These are phyloP conservation scores for Elegia similella DNA, from an alignment of 2,888 invertebrate species.

Conservation along the genomic window DNA sequence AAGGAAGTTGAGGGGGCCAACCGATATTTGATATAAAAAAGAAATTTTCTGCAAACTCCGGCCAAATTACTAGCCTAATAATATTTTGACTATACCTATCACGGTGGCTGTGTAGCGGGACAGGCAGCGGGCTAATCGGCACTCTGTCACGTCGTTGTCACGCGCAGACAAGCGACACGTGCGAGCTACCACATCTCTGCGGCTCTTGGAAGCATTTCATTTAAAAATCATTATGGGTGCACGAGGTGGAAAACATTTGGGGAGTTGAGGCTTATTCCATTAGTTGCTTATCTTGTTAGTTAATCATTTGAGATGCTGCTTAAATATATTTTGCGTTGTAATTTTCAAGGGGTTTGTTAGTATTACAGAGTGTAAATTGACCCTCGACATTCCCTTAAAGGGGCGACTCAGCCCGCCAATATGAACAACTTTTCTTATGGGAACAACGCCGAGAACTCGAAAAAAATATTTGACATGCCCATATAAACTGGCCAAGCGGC, in stretches of 20 bases:
- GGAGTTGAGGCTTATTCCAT: slow-evolving; percentile 17
- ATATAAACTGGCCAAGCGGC: too few species aligned
- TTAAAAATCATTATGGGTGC: slow-evolving; percentile 7
- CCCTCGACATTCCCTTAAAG: too few species aligned
- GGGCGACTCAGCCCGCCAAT: too few species aligned
- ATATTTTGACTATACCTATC: not conserved
- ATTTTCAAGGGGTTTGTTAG: too few species aligned
- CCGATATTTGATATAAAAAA: not conserved
- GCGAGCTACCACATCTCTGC: slow-evolving; percentile 2
- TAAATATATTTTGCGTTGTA: too few species aligned
- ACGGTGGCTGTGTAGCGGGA: not conserved
- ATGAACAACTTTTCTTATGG: too few species aligned
- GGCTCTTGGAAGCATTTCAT: slow-evolving; percentile 1
- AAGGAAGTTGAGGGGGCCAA: too few species aligned
- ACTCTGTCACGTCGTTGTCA: slow-evolving; percentile 20
- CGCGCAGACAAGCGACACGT: slow-evolving; percentile 15
- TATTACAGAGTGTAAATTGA: too few species aligned
- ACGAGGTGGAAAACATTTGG: slow-evolving; percentile 15
- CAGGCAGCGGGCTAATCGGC: slow-evolving; percentile 21
- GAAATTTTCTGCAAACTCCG: too few species aligned
- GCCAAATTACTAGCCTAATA: too few species aligned
- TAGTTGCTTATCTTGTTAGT: not conserved
- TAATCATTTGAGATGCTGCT: not conserved
- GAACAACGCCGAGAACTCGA: too few species aligned
- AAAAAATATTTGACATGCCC: too few species aligned